These are phyloP conservation scores for Harpegnathos saltator DNA, from an alignment of 1,140 invertebrate genomes.

Conservation along the genomic window DNA sequence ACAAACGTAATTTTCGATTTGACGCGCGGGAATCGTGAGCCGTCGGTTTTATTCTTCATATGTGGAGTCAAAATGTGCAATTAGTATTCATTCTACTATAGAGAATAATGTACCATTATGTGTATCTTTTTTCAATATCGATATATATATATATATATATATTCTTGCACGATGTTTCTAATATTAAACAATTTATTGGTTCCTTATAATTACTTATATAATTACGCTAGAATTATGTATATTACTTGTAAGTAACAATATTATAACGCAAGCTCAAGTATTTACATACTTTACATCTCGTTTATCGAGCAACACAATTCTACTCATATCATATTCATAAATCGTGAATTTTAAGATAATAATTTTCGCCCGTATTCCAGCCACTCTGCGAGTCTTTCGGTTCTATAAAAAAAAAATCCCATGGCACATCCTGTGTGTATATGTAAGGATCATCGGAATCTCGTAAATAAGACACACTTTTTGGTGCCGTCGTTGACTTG, in stretches of 20 bases:
- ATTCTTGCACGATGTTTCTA: too few species aligned
- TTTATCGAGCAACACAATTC: constrained; percentile 24
- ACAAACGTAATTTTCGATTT: constrained; percentile 36
- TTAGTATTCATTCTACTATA: constrained; percentile 32
- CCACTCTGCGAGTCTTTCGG: constrained; percentile 23
- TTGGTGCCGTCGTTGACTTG: constrained; percentile 36
- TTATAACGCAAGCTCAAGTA: background rate
- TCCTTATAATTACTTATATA: too few species aligned
- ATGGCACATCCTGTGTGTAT: constrained; percentile 24
- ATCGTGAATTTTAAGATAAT: constrained; percentile 22
- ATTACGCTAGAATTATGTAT: background rate
- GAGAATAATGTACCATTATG: constrained; percentile 33
- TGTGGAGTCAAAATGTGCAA: constrained; percentile 28
- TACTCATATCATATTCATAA: constrained; percentile 69
- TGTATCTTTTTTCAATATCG: background rate
- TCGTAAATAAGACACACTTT: constrained; percentile 48
- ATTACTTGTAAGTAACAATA: background rate
- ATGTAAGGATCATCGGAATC: constrained; percentile 36
- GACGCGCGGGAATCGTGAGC: constrained; percentile 19
- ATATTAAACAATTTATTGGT: too few species aligned
- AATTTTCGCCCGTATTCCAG: constrained; percentile 37
- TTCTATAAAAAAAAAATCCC: constrained; percentile 28
- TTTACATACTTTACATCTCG: constrained; percentile 42
- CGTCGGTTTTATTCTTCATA: constrained; percentile 44
- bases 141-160: background rate